Conservation (phyloP, 2,113 vertebrate species). For the Odobenus rosmarus region DNA sequence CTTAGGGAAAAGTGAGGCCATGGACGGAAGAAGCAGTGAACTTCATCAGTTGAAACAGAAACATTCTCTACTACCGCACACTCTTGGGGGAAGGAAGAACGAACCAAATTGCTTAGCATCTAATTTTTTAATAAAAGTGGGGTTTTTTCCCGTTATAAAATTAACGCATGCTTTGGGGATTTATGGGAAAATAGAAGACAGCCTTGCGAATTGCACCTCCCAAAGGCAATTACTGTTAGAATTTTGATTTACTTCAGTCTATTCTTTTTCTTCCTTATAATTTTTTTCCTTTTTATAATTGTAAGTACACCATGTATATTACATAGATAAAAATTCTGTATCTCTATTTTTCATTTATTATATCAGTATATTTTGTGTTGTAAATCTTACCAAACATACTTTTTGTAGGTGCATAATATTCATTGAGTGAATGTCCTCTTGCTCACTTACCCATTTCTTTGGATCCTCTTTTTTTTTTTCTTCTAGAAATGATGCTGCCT, state of each 20-base stretch:
- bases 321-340: background rate
- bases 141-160: background rate
- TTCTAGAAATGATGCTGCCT: background rate
- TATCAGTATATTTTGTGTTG: background rate
- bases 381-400: background rate
- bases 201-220: background rate
- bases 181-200: conserved; percentile 29
- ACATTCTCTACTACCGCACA: background rate
- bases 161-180: background rate
- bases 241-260: background rate
- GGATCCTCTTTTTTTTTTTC: background rate
- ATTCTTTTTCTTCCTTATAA: background rate
- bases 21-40: background rate
- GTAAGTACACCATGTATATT: background rate
- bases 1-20: background rate
- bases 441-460: conserved; percentile 5
- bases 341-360: background rate
- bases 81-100: background rate
- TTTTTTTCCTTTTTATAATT: background rate
- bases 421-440: background rate
- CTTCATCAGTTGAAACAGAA: background rate
- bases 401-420: background rate
- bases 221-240: background rate
- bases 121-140: background rate
- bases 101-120: background rate